These are phyloP conservation scores for Lasiurus borealis DNA, from an alignment of 2,113 vertebrate genomes.

Conservation along the genomic window DNA sequence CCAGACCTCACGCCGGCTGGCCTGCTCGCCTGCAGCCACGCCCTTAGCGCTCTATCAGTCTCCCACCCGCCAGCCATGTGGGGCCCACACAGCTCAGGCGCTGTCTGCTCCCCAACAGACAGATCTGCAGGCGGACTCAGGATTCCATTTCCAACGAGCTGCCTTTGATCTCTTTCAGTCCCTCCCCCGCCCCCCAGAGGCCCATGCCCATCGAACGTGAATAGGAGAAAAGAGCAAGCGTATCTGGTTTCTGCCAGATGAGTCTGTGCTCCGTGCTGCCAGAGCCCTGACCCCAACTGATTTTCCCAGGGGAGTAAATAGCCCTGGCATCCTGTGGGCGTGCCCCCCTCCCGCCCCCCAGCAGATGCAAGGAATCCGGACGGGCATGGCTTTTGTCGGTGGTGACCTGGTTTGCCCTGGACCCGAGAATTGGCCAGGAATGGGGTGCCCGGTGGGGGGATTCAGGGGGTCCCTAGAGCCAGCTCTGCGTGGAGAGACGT, in stretches of 20 bases:
- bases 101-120: background rate
- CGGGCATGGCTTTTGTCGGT: background rate
- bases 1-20: background rate
- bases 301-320: slow-evolving; percentile 61
- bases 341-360: background rate
- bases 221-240: background rate
- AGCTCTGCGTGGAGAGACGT: background rate
- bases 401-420: background rate
- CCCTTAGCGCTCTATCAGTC: background rate
- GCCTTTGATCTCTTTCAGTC: slow-evolving; percentile 62
- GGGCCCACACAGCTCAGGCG: background rate
- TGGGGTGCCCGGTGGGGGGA: background rate
- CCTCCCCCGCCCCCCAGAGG: background rate
- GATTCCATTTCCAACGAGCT: background rate
- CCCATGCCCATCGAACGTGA: background rate
- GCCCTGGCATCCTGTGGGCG: background rate
- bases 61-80: fast-evolving
- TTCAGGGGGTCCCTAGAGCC: background rate
- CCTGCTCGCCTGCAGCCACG: background rate
- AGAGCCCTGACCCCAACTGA: background rate
- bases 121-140: background rate
- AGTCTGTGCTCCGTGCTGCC: slow-evolving; percentile 19
- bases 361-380: background rate
- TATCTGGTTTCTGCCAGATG: slow-evolving; percentile 68
- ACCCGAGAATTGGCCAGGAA: background rate